These are phyloP conservation scores for Buathra laborator DNA, from an alignment of 2,888 invertebrate genomes.

Conservation along the genomic window DNA sequence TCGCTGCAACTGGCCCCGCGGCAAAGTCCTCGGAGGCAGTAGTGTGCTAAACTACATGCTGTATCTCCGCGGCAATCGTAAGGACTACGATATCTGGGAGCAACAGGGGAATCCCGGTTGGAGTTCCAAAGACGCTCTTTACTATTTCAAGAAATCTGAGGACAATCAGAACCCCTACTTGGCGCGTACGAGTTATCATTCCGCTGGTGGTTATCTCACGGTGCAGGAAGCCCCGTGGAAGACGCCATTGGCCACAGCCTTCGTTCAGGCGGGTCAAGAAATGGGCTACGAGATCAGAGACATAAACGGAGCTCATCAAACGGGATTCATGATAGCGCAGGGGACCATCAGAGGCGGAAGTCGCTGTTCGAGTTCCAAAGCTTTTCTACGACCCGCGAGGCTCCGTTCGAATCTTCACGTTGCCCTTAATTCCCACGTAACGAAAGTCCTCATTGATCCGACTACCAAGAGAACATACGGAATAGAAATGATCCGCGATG, in stretches of 20 bases:
- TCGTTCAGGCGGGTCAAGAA: constrained; percentile 93
- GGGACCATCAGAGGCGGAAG: constrained; percentile 92
- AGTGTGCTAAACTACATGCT: constrained; percentile 97
- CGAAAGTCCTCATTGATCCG: constrained; percentile 86
- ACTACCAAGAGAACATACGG: constrained; percentile 92
- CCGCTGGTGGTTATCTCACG: constrained; percentile 93
- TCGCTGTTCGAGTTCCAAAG: constrained; percentile 95
- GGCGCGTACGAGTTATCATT: constrained; percentile 92
- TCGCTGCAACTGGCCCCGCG: constrained; percentile 96
- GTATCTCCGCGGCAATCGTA: constrained; percentile 94
- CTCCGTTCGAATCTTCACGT: constrained; percentile 94
- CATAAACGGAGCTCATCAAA: constrained; percentile 94
- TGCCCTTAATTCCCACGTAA: constrained; percentile 93
- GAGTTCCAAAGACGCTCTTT: constrained; percentile 92
- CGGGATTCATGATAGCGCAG: constrained; percentile 96
- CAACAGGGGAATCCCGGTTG: constrained; percentile 94
- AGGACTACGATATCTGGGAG: constrained; percentile 97
- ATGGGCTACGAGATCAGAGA: constrained; percentile 95
- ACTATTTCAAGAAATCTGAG: constrained; percentile 96
- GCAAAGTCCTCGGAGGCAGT: constrained; percentile 96
- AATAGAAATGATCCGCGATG: constrained; percentile 92
- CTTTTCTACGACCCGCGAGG: constrained; percentile 93
- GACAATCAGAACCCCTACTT: constrained; percentile 95
- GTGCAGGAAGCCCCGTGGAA: constrained; percentile 95
- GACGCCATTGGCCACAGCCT: constrained; percentile 93